These are phyloP conservation scores for Tineola bisselliella DNA, from an alignment of 2,888 invertebrate genomes.

Conservation along the genomic window DNA sequence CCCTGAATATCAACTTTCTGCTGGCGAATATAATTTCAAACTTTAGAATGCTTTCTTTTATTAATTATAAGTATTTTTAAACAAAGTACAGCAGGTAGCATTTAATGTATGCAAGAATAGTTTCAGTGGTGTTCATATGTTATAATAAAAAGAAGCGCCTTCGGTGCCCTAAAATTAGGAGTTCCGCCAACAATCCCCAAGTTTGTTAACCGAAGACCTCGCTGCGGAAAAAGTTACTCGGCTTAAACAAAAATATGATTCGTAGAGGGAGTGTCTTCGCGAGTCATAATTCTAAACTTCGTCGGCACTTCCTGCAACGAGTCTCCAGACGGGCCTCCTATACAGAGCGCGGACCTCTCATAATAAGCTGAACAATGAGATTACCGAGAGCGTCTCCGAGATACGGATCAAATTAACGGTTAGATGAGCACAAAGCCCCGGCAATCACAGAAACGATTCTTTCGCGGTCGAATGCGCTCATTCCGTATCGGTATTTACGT, in stretches of 20 bases:
- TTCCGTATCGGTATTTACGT: conserved; percentile 35
- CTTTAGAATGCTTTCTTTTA: too few species aligned
- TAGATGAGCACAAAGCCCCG: conserved; percentile 54
- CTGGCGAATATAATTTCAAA: not conserved
- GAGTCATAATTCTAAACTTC: not conserved
- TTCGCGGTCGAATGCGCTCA: conserved; percentile 25
- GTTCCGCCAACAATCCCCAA: not conserved
- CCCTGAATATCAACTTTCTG: not conserved
- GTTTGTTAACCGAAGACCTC: conserved; percentile 5
- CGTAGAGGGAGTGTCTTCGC: conserved; percentile 1
- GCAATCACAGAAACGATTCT: conserved; percentile 60
- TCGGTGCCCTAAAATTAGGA: not conserved
- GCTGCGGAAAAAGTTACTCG: conserved; percentile 6
- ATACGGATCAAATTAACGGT: conserved; percentile 64
- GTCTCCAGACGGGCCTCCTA: conserved; percentile 1
- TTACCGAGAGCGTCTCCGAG: conserved; percentile 19
- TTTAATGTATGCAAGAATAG: not conserved
- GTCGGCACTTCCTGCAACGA: not conserved
- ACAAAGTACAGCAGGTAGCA: too few species aligned
- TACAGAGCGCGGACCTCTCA: conserved; percentile 24
- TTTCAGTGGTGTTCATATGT: not conserved
- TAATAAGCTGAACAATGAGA: conserved; percentile 49
- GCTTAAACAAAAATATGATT: conserved; percentile 9
- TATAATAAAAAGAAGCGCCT: not conserved
- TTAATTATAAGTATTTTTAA: too few species aligned